Percentiles rank a stretch among this genome's conserved stretches.
Evolutionary conservation across 2,888 invertebrate species (phyloP).

Genomic region (Lasioglossum malachurum): DNA sequence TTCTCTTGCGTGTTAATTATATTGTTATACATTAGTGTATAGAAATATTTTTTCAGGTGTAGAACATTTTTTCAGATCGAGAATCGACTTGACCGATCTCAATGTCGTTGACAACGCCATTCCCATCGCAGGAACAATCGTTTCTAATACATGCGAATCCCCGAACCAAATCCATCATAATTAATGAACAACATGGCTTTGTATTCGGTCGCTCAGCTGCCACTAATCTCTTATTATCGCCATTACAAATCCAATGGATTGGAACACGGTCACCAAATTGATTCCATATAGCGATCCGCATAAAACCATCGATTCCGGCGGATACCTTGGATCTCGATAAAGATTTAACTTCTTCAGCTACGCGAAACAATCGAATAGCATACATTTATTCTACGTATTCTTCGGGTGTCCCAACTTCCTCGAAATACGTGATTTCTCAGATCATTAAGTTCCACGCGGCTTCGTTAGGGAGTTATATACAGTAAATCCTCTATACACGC

Average conservation of each 20-base stretch:
- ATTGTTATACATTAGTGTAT: too few relatives aligned
- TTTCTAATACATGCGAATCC: not conserved
- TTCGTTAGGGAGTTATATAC: too few relatives aligned
- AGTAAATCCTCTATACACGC: too few relatives aligned
- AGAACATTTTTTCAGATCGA: not conserved
- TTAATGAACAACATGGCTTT: slow-evolving; percentile 15
- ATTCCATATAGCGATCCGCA: not conserved
- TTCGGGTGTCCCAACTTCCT: too few relatives aligned
- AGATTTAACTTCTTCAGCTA: not conserved
- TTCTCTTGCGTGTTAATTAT: too few relatives aligned
- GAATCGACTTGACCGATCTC: not conserved
- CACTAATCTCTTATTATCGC: slow-evolving; percentile 18
- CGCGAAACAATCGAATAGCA: not conserved
- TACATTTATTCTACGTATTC: not conserved
- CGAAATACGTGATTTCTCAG: too few relatives aligned
- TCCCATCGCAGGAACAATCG: not conserved
- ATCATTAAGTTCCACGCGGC: too few relatives aligned
- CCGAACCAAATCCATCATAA: not conserved
- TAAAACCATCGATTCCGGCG: not conserved
- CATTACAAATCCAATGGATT: slow-evolving; percentile 9
- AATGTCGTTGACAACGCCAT: not conserved
- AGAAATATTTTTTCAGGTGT: too few relatives aligned
- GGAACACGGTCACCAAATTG: not conserved
- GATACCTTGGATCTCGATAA: not conserved
- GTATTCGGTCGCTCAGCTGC: not conserved